phyloP scores from a whole-genome alignment of 2,888 invertebrate genomes.

The Petrolisthes cinctipes region DNA sequence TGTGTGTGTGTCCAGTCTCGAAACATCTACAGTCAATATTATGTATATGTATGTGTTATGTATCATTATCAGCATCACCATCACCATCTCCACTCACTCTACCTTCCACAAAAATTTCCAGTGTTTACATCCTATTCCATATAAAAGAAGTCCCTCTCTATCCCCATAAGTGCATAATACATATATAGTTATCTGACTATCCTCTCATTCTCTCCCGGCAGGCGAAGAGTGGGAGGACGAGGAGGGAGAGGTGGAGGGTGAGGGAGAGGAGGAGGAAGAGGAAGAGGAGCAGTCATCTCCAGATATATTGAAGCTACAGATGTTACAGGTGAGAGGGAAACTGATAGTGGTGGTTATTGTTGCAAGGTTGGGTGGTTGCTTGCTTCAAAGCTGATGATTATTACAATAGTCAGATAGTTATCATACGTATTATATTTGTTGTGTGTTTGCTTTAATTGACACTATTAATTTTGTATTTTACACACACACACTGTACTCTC shows the following conservation, averaged over 20 bases:
- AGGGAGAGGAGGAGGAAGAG: slow-evolving; percentile 47
- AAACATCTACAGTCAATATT: background rate
- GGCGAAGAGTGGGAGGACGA: slow-evolving; percentile 26
- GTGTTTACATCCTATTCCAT: background rate
- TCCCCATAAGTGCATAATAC: background rate
- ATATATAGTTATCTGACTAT: background rate
- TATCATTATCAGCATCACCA: background rate
- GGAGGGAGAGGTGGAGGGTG: slow-evolving; percentile 28
- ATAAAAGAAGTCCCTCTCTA: background rate
- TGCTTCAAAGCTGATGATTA: no score
- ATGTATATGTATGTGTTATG: background rate
- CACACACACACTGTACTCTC: no score
- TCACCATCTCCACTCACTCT: no score
- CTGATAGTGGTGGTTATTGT: background rate
- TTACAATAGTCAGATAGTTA: no score
- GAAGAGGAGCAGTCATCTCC: slow-evolving; percentile 48
- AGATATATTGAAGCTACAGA: slow-evolving; percentile 47
- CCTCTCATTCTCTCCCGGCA: background rate
- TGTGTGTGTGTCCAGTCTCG: background rate
- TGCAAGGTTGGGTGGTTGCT: background rate
- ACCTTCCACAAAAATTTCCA: no score
- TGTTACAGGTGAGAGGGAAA: slow-evolving; percentile 36
- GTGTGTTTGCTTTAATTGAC: no score
- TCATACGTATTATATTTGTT: no score
- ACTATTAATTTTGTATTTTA: no score